Base-by-base conservation (phyloP, 1,140 invertebrate species). In the Venturia canescens region DNA sequence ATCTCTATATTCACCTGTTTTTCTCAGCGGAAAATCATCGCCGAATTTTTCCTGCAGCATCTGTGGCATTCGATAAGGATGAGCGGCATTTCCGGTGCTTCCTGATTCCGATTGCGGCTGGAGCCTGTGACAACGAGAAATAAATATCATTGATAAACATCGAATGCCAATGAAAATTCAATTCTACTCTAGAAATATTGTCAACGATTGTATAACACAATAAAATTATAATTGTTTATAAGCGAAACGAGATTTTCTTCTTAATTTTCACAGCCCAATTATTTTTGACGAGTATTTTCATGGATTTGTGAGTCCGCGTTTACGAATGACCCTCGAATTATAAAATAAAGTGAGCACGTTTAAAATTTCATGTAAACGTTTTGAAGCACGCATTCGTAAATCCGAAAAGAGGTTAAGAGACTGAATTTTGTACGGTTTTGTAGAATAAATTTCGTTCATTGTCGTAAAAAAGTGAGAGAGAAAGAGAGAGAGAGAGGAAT, bases 1-100 rank as follows among this genome's bases (percentile, higher is more conserved):
- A 27, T 38, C 60, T 69, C 50, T 79, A 78, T 82, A 87, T 86
- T 90, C 94, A 98, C 97, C 98, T 94, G 98, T 98, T 94, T 98
- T 99, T 83, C 98, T 91, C 2, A 99, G 94, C 66, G 98, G 98
- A 91, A 98, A 98, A 93, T 98, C 97, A 83, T 95, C 89, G 82
- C 90, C 83, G 79, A 92, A 90, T 86, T 92, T 89, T 80, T 92
- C 90, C 88, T 93, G 90, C 27, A 94, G 88, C 89, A 92, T 86
- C 84, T 92, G 92, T 44, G 94, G 94, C 91, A 95, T 94, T 87
- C 94, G 92, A 88, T 95, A 95, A 4, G 94, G 95, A 91, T 95
- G 94, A 81, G 94, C 93, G 76, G 93, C 93, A 83, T 93, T 93
- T 50, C 90, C 86, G 83, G 90, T 85, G 90, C 92, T 87, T 89